Evolutionary conservation across 2,888 invertebrate genomes (phyloP), one percentile per base, ranked within the genome.

Genomic region (Drosophila neonasuta): DNA sequence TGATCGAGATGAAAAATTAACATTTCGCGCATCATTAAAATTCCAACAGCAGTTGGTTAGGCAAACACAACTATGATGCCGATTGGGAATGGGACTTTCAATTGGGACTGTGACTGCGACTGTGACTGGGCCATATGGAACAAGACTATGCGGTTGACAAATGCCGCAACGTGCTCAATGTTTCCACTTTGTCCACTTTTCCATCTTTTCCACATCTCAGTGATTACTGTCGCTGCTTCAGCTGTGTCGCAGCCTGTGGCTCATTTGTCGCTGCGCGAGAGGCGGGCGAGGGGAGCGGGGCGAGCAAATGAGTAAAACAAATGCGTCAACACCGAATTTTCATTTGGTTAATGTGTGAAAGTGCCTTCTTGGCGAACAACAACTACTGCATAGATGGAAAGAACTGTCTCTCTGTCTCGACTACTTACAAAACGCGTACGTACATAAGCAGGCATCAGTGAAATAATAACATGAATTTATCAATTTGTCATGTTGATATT

Each of bases 401-500:
- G 9, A 45, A 29, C 39, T 45, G 39, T 58, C 50, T 36, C 6
- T 3, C 3, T 7, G 32, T 32, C 8, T 36, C 36, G 5, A 6
- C 36, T 32, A 24, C 34, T 41, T 34, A 34, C 34, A 52, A 11
- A 49, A 49, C 54, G 46, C 36, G 34, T 48, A 56, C 71, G 67
- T 61, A 66, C 64, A 66, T 62, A 78, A 64, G 69, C 68, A 76
- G 66, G 60, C 85, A 70, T 67, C 80, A 71, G 59, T 72, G 77
- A 68, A 86, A 86, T 88, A 85, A 88, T 86, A 86, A 88, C 87
- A 86, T 77, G 82, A 84, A 88, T 88, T 88, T 80, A 86, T 86
- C 87, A 88, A 87, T 87, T 87, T 87, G 87, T 87, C 88, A 87
- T 86, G 88, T 79, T 81, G 82, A 86, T 84, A 80, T 86, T 87